Evolutionary conservation across 2,797 vertebrate species (phyloP).

Genomic region (Ctenosaura bakeri): DNA sequence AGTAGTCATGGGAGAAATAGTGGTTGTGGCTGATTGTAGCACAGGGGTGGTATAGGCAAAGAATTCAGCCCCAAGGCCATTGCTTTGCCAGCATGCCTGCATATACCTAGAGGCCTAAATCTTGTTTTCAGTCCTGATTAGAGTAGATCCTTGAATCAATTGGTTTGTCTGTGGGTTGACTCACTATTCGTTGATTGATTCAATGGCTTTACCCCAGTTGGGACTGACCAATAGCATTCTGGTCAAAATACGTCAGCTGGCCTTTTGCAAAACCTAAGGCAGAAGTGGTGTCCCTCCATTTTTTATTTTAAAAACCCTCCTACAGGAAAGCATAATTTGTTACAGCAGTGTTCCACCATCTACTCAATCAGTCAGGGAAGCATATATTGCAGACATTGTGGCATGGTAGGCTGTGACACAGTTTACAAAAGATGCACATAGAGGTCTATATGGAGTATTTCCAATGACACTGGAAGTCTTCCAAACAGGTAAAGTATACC

Average conservation of each 20-base stretch:
- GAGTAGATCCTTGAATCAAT: no score
- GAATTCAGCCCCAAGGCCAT: neutral
- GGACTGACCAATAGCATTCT: no score
- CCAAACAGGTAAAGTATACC: neutral
- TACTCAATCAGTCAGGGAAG: neutral
- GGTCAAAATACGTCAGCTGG: neutral
- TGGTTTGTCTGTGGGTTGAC: no score
- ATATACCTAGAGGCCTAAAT: neutral
- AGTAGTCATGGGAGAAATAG: neutral
- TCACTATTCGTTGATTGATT: no score
- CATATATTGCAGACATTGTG: neutral
- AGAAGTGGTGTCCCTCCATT: neutral
- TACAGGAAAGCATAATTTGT: constrained; percentile 20
- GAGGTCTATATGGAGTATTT: neutral
- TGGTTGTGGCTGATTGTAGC: neutral
- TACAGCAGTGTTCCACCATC: neutral
- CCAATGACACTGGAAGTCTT: neutral
- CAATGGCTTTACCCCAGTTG: no score
- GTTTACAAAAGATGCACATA: neutral
- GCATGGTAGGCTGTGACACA: neutral
- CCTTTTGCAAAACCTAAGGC: constrained; percentile 4
- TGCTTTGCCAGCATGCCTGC: neutral
- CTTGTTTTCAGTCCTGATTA: no score
- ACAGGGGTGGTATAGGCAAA: neutral
- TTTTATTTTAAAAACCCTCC: constrained; percentile 16